phyloP scores from a whole-genome alignment of 1,140 invertebrate genomes.

The Zophobas atratus region DNA sequence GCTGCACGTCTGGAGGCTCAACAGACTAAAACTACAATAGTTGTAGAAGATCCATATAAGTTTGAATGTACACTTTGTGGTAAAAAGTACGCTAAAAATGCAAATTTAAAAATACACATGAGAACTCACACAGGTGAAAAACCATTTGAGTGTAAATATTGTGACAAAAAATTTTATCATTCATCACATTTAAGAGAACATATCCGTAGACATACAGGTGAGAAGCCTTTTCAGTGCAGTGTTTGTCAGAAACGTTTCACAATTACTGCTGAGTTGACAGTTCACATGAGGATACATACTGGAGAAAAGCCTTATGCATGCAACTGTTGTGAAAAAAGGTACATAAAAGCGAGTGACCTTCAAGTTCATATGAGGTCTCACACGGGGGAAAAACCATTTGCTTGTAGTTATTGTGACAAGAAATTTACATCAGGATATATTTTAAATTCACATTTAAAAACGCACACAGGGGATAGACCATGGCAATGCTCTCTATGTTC shows the following conservation, averaged over 20 bases:
- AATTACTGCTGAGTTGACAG: conserved; percentile 74
- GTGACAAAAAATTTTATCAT: conserved; percentile 77
- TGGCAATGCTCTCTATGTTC: conserved; percentile 73
- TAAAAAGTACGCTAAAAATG: conserved; percentile 56
- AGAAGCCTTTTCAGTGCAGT: conserved; percentile 66
- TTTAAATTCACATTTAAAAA: conserved; percentile 71
- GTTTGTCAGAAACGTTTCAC: conserved; percentile 82
- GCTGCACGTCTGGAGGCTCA: conserved; percentile 50
- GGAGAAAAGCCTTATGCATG: conserved; percentile 76
- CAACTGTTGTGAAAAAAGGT: conserved; percentile 52
- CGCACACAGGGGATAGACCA: conserved; percentile 71
- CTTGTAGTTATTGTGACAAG: conserved; percentile 61
- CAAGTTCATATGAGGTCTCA: conserved; percentile 24
- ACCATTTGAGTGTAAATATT: conserved; percentile 80
- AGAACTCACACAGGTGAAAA: conserved; percentile 80
- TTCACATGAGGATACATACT: conserved; percentile 76
- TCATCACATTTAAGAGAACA: conserved; percentile 54
- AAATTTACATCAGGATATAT: conserved; percentile 62
- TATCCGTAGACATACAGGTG: conserved; percentile 62
- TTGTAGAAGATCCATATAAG: conserved; percentile 54
- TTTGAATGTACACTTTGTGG: conserved; percentile 51
- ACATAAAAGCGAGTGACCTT: conserved; percentile 21
- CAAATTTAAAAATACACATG: conserved; percentile 68
- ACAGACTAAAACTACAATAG: conserved; percentile 52
- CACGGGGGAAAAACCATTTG: conserved; percentile 46